phyloP scores from a whole-genome alignment of 2,113 vertebrate genomes.

The Laterallus jamaicensis region DNA sequence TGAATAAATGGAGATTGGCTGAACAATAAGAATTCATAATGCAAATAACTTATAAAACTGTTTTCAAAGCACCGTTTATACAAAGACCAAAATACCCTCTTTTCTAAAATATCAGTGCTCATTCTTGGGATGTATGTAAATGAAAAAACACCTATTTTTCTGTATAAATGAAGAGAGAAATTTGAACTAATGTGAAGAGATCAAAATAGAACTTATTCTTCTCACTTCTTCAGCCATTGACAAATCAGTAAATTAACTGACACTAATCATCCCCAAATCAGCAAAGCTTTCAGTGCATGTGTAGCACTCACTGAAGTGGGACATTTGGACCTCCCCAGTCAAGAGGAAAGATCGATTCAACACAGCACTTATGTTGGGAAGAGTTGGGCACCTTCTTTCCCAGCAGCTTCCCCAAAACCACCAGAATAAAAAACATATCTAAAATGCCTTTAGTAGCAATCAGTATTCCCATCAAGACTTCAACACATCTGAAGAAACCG shows the following conservation, averaged over 20 bases:
- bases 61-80: neutral
- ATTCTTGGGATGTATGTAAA: rapidly evolving
- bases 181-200: neutral
- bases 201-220: neutral
- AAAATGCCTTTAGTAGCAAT: neutral
- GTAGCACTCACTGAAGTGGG: neutral
- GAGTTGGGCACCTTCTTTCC: neutral
- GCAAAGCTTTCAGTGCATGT: neutral
- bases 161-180: neutral
- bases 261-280: neutral
- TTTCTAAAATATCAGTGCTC: neutral
- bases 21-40: neutral
- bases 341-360: neutral
- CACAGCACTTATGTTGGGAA: neutral
- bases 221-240: neutral
- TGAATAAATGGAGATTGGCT: neutral
- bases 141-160: neutral
- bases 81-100: neutral
- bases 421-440: neutral
- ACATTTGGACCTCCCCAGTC: neutral
- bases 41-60: neutral
- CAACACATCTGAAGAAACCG: neutral
- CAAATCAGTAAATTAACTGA: neutral
- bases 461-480: neutral
- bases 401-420: neutral